Base-by-base conservation (phyloP, 2,113 vertebrate genomes). In the Proteles cristata region DNA sequence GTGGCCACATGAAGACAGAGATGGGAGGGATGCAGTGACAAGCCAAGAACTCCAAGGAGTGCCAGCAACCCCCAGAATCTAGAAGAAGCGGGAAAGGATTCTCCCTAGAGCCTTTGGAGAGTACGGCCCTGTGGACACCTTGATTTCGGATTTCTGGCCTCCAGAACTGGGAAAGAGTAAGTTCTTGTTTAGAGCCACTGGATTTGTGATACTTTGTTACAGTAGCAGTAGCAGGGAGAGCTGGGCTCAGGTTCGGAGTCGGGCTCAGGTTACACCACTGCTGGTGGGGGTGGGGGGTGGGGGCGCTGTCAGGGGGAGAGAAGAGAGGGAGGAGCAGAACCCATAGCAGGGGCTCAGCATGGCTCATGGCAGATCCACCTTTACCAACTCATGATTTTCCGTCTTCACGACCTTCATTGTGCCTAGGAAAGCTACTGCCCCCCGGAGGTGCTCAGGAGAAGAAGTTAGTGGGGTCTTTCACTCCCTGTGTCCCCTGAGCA, bases 391-490 rank as follows among this genome's bases (percentile, higher is more conserved):
- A 12, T 5, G 15, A 8, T 17, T 63, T 85, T 50, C 33, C 82
- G 55, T 31, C 33, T 39, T 5, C n/a, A 21, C 1, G 1, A 48
- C 50, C 35, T 76, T 35, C 10, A 0, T 10, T 0, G 0, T 10
- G 21, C 35, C 80, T 58, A 43, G 89, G 50, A 31, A 43, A 19
- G 79, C 39, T 2, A 2, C 48, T 9, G 12, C 19, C 58, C 25
- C n/a, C 35, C 11, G 69, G 2, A 19, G 74, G 87, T 58, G 15
- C 55, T 8, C 11, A 25, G 33, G 87, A 69, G 39, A 33, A 0
- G 0, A 33, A 0, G 0, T 4, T 48, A 6, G 0, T 7, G 12
- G 63, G 35, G 26, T 2, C 2, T 8, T 15, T 4, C 3, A 21
- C 55, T 26, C 69, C 28, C 69, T 4, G 9, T 1, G 21, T 26